A percentile compares a stretch with the other conserved stretches of the same genome.
Conservation (phyloP, 2,797 vertebrate genomes). For the Enteromius argenteus region DNA sequence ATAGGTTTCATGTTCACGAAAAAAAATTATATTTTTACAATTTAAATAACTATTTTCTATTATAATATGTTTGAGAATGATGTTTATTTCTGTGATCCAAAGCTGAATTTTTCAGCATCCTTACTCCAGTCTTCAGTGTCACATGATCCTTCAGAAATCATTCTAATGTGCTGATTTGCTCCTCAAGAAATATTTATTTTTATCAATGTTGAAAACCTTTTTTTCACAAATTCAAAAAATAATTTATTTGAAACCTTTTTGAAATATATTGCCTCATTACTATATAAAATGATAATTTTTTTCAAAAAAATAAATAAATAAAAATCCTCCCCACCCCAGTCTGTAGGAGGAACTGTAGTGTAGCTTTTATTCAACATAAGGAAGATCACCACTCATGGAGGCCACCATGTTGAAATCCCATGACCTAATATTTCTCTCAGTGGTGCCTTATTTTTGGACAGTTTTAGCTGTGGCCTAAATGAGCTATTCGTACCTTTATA, state of each 20-base stretch:
- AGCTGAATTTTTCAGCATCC: not conserved
- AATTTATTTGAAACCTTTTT: not conserved
- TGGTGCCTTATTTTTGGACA: not conserved
- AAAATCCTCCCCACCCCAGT: not conserved
- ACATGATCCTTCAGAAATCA: not conserved
- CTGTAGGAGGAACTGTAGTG: not conserved
- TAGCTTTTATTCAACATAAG: not conserved
- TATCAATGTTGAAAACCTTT: not conserved
- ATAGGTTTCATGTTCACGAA: not conserved
- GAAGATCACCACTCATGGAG: not conserved
- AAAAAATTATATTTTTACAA: not conserved
- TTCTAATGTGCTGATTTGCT: not conserved
- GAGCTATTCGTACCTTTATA: not conserved
- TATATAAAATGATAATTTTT: not conserved
- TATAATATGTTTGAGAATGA: not conserved
- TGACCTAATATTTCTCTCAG: slow-evolving; percentile 12
- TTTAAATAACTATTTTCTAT: not conserved
- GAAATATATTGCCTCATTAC: not conserved
- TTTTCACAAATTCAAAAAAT: not conserved
- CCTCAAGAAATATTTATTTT: not conserved
- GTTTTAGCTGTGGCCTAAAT: not conserved
- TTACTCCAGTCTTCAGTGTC: not conserved
- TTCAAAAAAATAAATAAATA: not conserved
- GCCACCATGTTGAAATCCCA: not conserved
- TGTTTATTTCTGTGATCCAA: not conserved